Conservation (phyloP, 1,140 invertebrate genomes). For the Drusus annulatus region DNA sequence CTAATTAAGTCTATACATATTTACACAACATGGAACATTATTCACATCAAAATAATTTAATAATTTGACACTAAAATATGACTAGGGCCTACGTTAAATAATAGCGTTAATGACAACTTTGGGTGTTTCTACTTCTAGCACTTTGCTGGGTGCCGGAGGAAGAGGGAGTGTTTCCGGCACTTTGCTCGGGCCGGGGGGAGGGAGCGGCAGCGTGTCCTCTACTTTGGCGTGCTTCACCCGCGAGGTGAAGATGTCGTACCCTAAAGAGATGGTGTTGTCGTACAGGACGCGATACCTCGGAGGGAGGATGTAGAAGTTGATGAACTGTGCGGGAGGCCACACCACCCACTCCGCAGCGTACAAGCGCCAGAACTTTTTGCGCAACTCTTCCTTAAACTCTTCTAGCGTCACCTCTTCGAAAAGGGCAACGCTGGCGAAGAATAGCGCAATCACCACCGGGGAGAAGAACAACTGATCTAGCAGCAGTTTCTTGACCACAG, state of each 20-base stretch:
- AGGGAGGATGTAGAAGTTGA: conserved; percentile 91
- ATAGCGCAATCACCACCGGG: conserved; percentile 85
- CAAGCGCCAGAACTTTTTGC: conserved; percentile 83
- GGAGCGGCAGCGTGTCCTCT: not conserved
- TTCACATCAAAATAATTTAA: too few species aligned
- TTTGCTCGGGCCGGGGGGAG: too few species aligned
- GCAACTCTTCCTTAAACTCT: conserved; percentile 82
- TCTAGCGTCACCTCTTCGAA: conserved; percentile 77
- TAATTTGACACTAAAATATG: too few species aligned
- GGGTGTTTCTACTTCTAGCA: too few species aligned
- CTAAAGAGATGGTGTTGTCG: conserved; percentile 91
- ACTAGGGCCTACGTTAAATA: too few species aligned
- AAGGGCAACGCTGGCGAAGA: conserved; percentile 84
- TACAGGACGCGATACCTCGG: conserved; percentile 89
- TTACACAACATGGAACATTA: too few species aligned
- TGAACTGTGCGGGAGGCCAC: conserved; percentile 81
- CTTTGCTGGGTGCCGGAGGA: too few species aligned
- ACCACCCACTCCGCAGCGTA: conserved; percentile 88
- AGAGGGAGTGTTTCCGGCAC: too few species aligned
- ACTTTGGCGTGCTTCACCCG: conserved; percentile 82
- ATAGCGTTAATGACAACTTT: too few species aligned
- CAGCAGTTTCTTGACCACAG: conserved; percentile 88
- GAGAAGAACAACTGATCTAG: conserved; percentile 92
- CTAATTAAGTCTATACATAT: conserved; percentile 7
- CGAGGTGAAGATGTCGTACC: conserved; percentile 94